These are phyloP conservation scores for Neogobius melanostomus DNA, from an alignment of 2,113 vertebrate species.

Conservation along the genomic window DNA sequence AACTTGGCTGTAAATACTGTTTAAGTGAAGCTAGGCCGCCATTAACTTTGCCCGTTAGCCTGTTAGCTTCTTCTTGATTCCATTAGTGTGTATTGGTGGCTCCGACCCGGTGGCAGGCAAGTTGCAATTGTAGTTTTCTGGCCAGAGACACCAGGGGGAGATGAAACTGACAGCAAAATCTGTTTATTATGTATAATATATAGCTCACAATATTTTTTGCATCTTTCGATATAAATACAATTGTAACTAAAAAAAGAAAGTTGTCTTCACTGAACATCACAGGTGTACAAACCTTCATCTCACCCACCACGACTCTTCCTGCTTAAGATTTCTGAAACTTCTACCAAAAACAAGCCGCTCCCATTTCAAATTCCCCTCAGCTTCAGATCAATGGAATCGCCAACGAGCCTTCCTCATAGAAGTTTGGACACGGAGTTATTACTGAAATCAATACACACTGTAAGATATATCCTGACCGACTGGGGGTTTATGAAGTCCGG, in stretches of 20 bases:
- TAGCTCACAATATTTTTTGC: too few species aligned
- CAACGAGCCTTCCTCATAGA: constrained; percentile 49
- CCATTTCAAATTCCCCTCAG: constrained; percentile 50
- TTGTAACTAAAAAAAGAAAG: not conserved
- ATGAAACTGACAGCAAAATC: too few species aligned
- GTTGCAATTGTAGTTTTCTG: too few species aligned
- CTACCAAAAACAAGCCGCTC: constrained; percentile 30
- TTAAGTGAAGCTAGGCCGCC: too few species aligned
- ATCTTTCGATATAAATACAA: too few species aligned
- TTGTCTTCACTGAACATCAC: not conserved
- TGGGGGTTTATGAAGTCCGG: constrained; percentile 18
- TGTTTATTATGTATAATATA: too few species aligned
- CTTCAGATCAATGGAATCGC: constrained; percentile 54
- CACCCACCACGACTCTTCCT: constrained; percentile 41
- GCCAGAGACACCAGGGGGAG: too few species aligned
- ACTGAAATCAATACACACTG: constrained; percentile 49
- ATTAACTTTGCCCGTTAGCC: too few species aligned
- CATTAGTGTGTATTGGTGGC: too few species aligned
- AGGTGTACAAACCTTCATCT: not conserved
- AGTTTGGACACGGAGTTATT: constrained; percentile 52
- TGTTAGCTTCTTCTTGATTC: too few species aligned
- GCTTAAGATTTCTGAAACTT: constrained; percentile 41
- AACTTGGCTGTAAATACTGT: too few species aligned
- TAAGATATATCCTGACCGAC: constrained; percentile 22
- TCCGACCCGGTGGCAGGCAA: too few species aligned